These are phyloP conservation scores for Rhodinocichla rosea DNA, from an alignment of 2,113 vertebrate genomes.

Conservation along the genomic window DNA sequence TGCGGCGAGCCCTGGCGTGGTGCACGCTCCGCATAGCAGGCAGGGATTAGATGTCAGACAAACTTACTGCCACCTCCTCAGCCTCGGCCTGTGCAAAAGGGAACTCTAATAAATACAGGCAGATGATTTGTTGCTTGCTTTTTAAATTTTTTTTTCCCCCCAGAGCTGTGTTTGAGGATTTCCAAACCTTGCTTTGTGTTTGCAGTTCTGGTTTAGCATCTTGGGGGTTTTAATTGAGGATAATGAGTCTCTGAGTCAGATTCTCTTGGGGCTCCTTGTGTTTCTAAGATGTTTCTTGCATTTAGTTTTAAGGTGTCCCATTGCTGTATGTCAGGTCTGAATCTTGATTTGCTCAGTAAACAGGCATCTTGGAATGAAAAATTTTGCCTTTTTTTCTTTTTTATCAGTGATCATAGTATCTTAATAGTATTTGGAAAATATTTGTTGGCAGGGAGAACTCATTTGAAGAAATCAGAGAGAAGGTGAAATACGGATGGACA, in stretches of 20 bases:
- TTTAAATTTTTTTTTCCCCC: rapidly evolving
- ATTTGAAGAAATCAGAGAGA: not conserved
- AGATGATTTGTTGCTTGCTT: not conserved
- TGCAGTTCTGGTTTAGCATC: not conserved
- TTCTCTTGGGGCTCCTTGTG: not conserved
- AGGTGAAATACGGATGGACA: not conserved
- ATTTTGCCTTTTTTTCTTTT: not conserved
- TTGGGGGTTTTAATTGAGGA: not conserved
- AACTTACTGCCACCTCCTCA: not conserved
- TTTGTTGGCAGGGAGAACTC: not conserved
- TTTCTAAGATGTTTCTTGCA: not conserved
- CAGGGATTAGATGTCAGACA: not conserved
- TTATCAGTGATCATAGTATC: not conserved
- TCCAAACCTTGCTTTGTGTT: not conserved
- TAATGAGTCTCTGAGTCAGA: not conserved
- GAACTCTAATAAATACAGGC: not conserved
- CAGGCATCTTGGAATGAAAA: not conserved
- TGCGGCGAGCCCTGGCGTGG: not conserved
- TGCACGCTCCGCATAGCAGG: not conserved
- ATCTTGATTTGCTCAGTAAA: not conserved
- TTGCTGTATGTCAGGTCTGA: not conserved
- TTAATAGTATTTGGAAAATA: not conserved
- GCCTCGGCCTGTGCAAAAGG: not conserved
- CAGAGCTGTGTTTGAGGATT: not conserved
- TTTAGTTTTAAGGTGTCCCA: not conserved